Percentiles rank a stretch among this genome's conserved stretches.
Evolutionary conservation across 2,888 invertebrate genomes (phyloP).

Genomic region (Leistus spinibarbis): DNA sequence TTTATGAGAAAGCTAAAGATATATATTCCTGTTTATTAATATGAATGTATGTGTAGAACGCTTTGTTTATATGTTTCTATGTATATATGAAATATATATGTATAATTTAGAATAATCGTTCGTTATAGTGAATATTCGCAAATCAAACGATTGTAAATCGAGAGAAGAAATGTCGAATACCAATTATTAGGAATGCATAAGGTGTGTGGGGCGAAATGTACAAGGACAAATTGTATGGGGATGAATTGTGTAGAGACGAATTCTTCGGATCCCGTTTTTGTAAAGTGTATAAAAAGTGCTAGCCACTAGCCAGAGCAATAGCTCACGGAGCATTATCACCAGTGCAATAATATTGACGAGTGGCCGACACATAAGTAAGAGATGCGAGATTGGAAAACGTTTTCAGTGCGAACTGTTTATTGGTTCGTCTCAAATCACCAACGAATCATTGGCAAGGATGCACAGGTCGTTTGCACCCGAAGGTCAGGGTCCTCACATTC

Average conservation of each 20-base stretch:
- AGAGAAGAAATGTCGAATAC: too few relatives aligned
- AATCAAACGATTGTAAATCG: too few relatives aligned
- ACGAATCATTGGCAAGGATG: not conserved
- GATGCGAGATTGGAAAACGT: conserved; percentile 5
- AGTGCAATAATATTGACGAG: not conserved
- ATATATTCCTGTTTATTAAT: too few relatives aligned
- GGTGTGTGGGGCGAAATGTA: too few relatives aligned
- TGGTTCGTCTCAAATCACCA: not conserved
- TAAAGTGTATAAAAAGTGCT: not conserved
- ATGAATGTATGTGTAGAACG: too few relatives aligned
- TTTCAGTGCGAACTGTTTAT: conserved; percentile 1
- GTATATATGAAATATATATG: too few relatives aligned
- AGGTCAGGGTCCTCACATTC: not conserved
- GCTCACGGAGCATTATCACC: not conserved
- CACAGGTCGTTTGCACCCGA: not conserved
- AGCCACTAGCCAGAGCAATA: not conserved
- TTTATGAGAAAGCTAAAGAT: too few relatives aligned
- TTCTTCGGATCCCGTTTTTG: not conserved
- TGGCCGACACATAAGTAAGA: not conserved
- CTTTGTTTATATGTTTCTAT: too few relatives aligned
- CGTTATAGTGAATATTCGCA: too few relatives aligned
- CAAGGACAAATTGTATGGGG: too few relatives aligned
- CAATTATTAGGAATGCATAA: too few relatives aligned
- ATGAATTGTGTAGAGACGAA: not conserved
- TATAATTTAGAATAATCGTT: too few relatives aligned